These are phyloP conservation scores for Luffia ferchaultella DNA, from an alignment of 2,888 invertebrate species.

Conservation along the genomic window DNA sequence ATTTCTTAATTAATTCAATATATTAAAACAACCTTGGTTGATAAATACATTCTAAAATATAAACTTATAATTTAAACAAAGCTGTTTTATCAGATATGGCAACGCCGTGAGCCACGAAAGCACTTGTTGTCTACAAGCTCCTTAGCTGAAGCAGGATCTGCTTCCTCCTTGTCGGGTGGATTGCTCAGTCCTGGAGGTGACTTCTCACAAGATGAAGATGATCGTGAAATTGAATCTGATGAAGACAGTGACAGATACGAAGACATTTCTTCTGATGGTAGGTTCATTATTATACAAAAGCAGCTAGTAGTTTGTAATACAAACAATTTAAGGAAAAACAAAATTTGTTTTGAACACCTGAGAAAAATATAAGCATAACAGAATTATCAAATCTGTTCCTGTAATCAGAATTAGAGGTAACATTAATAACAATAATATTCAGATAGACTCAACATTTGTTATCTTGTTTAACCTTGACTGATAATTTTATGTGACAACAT, in stretches of 20 bases:
- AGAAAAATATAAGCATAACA: too few species aligned
- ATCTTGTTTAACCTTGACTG: not conserved
- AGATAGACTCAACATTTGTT: slow-evolving; percentile 2
- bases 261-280: slow-evolving; percentile 83
- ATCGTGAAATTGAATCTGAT: slow-evolving; percentile 75
- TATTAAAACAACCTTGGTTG: too few species aligned
- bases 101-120: slow-evolving; percentile 84
- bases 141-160: slow-evolving; percentile 84
- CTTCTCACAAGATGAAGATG: slow-evolving; percentile 86
- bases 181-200: slow-evolving; percentile 82
- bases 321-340: too few species aligned
- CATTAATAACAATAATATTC: slow-evolving; percentile 7
- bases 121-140: slow-evolving; percentile 87
- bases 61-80: not conserved
- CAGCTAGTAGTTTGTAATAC: too few species aligned
- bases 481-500: not conserved
- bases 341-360: too few species aligned
- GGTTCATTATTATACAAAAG: not conserved
- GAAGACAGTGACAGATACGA: slow-evolving; percentile 89
- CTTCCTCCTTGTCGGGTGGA: slow-evolving; percentile 83
- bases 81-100: slow-evolving; percentile 73
- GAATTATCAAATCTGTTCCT: not conserved
- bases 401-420: not conserved
- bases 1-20: too few species aligned
- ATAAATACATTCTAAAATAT: too few species aligned